phyloP scores from a whole-genome alignment of 2,113 vertebrate genomes.

The Pachypanchax playfairii region DNA sequence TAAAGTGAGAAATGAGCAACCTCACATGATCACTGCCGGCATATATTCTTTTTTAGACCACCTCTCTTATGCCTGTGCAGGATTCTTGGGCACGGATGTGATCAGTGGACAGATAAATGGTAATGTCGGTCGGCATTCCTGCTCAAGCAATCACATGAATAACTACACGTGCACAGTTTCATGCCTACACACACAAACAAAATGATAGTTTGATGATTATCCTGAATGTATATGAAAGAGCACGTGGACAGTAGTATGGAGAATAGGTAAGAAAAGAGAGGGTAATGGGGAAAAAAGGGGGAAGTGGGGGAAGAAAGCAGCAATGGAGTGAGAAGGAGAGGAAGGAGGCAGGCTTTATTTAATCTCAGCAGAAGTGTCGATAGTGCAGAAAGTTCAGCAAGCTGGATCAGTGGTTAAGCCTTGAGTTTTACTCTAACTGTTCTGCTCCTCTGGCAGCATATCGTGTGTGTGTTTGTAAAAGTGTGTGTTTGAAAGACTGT shows the following conservation, averaged over 20 bases:
- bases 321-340: constrained; percentile 49
- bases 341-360: constrained; percentile 72
- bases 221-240: constrained; percentile 63
- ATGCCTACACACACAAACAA: constrained; percentile 67
- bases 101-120: constrained; percentile 67
- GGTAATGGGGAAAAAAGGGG: constrained; percentile 11
- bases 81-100: constrained; percentile 65
- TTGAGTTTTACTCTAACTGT: constrained; percentile 72
- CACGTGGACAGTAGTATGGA: constrained; percentile 50
- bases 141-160: constrained; percentile 53
- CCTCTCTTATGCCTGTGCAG: constrained; percentile 51
- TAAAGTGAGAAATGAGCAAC: constrained; percentile 38
- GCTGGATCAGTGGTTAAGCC: constrained; percentile 75
- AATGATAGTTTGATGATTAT: constrained; percentile 56
- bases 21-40: constrained; percentile 44
- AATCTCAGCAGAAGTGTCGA: constrained; percentile 76
- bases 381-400: constrained; percentile 79
- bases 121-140: constrained; percentile 48
- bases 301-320: constrained; percentile 24
- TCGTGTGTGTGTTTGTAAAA: constrained; percentile 19
- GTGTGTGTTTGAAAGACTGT: constrained; percentile 37
- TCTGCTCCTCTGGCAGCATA: constrained; percentile 56
- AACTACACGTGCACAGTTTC: constrained; percentile 26
- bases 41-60: constrained; percentile 32
- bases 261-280: constrained; percentile 32